A percentile compares a stretch with the other conserved stretches of the same genome.
phyloP scores from a whole-genome alignment of 2,797 vertebrate species.

The Rhabdophis nuchalis region DNA sequence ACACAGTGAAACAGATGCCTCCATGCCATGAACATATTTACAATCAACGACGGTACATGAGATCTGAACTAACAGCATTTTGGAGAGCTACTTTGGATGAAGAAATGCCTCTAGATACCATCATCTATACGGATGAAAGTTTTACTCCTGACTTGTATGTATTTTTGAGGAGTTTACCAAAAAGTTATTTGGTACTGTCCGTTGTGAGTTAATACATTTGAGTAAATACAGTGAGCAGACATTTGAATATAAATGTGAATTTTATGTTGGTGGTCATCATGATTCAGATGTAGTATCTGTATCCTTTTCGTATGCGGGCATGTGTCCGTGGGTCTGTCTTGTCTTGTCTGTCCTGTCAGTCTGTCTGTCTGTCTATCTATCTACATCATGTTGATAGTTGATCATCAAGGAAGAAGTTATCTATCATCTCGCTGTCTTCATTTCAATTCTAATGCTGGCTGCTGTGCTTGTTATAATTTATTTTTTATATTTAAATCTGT shows the following conservation, averaged over 20 bases:
- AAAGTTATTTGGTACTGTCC: neutral
- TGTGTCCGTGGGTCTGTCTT: too few species aligned
- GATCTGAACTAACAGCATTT: conserved; percentile 83
- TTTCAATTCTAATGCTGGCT: neutral
- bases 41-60: conserved; percentile 92
- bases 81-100: conserved; percentile 92
- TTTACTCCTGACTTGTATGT: conserved; percentile 95
- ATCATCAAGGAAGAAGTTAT: neutral
- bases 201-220: neutral
- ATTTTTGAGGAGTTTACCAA: neutral
- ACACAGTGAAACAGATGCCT: conserved; percentile 96
- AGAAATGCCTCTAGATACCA: conserved; percentile 84
- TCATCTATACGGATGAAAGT: conserved; percentile 88
- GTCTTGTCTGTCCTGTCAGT: too few species aligned
- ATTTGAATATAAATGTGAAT: neutral
- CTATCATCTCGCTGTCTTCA: neutral
- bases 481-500: neutral
- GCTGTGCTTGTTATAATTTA: neutral
- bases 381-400: neutral
- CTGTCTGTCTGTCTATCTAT: too few species aligned
- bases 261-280: neutral
- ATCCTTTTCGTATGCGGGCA: neutral
- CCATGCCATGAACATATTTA: conserved; percentile 95
- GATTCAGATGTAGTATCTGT: neutral
- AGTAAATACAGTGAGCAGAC: neutral